Evolutionary conservation across 2,888 invertebrate species (phyloP).

Genomic region (Helicoverpa assulta): DNA sequence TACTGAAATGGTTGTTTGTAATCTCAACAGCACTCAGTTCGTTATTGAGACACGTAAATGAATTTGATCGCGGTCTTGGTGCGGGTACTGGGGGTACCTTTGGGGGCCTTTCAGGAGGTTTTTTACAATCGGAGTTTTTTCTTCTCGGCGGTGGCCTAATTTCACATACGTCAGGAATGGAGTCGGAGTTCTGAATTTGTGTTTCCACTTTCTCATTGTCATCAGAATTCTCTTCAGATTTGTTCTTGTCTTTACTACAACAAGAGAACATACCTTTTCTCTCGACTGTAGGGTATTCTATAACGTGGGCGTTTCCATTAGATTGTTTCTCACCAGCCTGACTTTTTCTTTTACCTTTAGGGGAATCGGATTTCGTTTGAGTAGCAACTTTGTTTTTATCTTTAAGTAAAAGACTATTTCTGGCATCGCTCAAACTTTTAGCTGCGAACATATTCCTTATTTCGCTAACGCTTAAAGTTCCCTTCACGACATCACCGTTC

Average conservation of each 20-base stretch:
- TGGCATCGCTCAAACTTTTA: constrained; percentile 87
- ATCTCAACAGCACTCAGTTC: constrained; percentile 85
- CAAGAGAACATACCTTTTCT: constrained; percentile 93
- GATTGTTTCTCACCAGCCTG: constrained; percentile 80
- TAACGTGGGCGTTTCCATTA: constrained; percentile 89
- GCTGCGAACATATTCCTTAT: constrained; percentile 88
- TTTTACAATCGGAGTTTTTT: constrained; percentile 88
- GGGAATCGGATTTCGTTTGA: constrained; percentile 83
- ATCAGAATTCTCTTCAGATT: constrained; percentile 87
- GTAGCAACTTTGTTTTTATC: constrained; percentile 81
- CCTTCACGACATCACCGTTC: constrained; percentile 89
- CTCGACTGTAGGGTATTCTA: constrained; percentile 93
- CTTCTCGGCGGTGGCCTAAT: constrained; percentile 92
- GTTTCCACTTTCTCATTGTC: constrained; percentile 81
- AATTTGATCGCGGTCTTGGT: constrained; percentile 90
- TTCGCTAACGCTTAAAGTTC: constrained; percentile 90
- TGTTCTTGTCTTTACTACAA: constrained; percentile 91
- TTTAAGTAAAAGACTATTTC: constrained; percentile 87
- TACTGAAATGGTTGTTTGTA: constrained; percentile 84
- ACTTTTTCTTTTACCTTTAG: constrained; percentile 86
- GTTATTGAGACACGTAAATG: constrained; percentile 86
- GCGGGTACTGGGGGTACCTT: constrained; percentile 89
- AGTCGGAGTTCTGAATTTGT: constrained; percentile 81
- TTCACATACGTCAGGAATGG: constrained; percentile 86
- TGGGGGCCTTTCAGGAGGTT: constrained; percentile 93